These are phyloP conservation scores for Heliopora coerulea DNA, from an alignment of 92 coral and sea anemone species.

Conservation along the genomic window DNA sequence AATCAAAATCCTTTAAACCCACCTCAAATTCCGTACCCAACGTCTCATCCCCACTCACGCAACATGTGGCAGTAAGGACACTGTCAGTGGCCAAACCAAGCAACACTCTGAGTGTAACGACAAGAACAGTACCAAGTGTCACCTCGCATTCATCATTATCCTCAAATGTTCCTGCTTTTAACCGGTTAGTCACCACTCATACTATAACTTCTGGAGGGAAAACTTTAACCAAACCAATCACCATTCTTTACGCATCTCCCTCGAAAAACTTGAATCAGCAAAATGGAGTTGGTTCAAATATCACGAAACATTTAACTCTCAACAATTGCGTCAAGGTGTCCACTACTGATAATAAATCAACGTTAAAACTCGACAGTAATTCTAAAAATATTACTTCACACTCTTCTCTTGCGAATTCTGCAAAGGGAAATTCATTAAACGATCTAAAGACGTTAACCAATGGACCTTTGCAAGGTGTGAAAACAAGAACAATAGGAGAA, in stretches of 20 bases:
- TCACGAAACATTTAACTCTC: conserved; percentile 82
- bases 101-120: conserved; percentile 35
- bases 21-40: not conserved
- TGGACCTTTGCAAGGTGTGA: conserved; percentile 2
- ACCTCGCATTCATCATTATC: conserved; percentile 43
- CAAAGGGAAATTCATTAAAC: not conserved
- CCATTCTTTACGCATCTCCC: conserved; percentile 96
- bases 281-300: conserved; percentile 76
- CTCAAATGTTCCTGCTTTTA: conserved; percentile 56
- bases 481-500: conserved; percentile 22
- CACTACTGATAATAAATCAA: conserved; percentile 8
- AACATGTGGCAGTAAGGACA: conserved; percentile 56
- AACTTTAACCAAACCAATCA: conserved; percentile 93
- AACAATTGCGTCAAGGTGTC: conserved; percentile 68
- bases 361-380: conserved; percentile 8
- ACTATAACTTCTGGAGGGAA: conserved; percentile 98
- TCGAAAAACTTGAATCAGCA: conserved; percentile 86
- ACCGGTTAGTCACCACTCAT: conserved; percentile 77
- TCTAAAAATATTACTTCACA: not conserved
- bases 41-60: not conserved
- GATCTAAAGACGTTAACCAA: conserved; percentile 32
- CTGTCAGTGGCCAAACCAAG: conserved; percentile 45
- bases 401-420: conserved; percentile 7
- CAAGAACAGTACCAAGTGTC: conserved; percentile 34
- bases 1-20: conserved; percentile 29